Evolutionary conservation across 2,888 invertebrate species (phyloP).

Genomic region (Itoplectis maculator): DNA sequence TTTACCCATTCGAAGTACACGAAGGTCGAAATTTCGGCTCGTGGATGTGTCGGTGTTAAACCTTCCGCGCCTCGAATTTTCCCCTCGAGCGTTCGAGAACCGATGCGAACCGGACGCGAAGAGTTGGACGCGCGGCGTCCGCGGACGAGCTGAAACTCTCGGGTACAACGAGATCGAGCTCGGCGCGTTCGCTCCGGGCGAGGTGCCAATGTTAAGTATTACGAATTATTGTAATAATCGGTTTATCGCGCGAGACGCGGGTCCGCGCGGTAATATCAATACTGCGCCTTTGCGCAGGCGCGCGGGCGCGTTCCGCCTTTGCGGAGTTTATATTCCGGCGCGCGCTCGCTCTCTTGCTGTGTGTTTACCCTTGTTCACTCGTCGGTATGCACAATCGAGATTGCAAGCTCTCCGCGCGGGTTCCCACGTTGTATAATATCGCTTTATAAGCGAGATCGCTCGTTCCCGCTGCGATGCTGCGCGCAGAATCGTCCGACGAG

Average conservation of each 20-base stretch:
- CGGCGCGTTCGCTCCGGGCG: conserved; percentile 19
- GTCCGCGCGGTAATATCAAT: conserved; percentile 32
- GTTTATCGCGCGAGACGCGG: conserved; percentile 4
- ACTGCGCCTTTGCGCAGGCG: neutral
- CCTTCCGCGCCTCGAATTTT: no score
- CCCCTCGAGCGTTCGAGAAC: no score
- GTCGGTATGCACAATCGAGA: conserved; percentile 11
- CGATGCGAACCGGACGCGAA: neutral
- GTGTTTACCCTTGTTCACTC: conserved; percentile 22
- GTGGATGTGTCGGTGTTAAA: no score
- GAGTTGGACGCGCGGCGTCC: neutral
- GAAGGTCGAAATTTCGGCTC: no score
- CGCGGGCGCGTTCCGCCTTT: no score
- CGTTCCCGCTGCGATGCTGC: neutral
- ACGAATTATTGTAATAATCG: conserved; percentile 46
- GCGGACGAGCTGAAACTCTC: neutral
- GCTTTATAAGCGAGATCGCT: neutral
- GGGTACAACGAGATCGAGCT: conserved; percentile 1
- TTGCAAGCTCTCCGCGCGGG: neutral
- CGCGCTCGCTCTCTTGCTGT: neutral
- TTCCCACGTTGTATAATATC: conserved; percentile 48
- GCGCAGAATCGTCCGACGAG: neutral
- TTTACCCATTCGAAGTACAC: no score
- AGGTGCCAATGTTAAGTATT: conserved; percentile 24
- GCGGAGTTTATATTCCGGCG: neutral